A percentile compares a stretch with the other conserved stretches of the same genome.
Conservation (phyloP, 2,797 vertebrate genomes). For the Picus viridis region DNA sequence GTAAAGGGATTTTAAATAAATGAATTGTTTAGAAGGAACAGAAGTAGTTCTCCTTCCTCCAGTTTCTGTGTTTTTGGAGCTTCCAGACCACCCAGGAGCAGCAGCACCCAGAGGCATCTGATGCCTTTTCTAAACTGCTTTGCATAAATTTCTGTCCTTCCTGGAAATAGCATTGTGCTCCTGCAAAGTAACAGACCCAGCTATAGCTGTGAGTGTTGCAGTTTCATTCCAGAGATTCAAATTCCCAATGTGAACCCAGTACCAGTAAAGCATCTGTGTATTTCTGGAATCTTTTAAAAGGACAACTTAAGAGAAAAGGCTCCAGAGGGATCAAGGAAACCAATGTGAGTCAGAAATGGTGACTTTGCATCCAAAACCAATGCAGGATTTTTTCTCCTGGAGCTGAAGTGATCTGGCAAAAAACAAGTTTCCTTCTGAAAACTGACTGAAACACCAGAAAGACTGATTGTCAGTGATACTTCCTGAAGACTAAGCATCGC, state of each 20-base stretch:
- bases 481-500: neutral
- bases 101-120: neutral
- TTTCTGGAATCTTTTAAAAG: slow-evolving; percentile 3
- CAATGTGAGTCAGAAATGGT: neutral
- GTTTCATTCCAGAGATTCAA: neutral
- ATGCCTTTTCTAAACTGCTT: neutral
- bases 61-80: neutral
- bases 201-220: neutral
- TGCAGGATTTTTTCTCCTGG: neutral
- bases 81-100: slow-evolving; percentile 38
- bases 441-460: neutral
- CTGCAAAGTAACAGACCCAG: neutral
- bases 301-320: neutral
- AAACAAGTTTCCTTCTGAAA: neutral
- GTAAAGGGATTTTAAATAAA: neutral
- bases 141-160: neutral
- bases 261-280: neutral
- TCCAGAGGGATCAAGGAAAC: neutral
- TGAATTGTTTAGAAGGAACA: neutral
- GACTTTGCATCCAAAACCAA: neutral
- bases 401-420: neutral
- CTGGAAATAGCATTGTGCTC: neutral
- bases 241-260: neutral
- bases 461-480: neutral
- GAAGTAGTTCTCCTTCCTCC: neutral